These are phyloP conservation scores for Dinothrombium tinctorium DNA, from an alignment of 1,140 invertebrate genomes.

Conservation along the genomic window DNA sequence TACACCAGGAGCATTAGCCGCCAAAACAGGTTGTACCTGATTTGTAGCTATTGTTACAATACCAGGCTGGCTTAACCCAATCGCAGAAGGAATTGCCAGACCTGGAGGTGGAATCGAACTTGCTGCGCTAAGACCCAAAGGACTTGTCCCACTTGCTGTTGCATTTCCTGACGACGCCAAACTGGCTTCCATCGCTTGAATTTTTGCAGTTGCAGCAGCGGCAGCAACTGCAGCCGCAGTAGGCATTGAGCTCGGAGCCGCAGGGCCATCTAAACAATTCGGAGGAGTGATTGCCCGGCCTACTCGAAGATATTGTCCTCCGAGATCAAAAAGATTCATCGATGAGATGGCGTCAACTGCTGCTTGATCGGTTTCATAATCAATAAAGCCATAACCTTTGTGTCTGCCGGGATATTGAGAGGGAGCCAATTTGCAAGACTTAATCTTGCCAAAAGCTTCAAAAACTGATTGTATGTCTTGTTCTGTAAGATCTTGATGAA, in stretches of 20 bases:
- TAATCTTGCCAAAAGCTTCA: constrained; percentile 93
- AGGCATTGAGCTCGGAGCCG: constrained; percentile 50
- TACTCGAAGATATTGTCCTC: constrained; percentile 81
- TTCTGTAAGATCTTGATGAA: constrained; percentile 88
- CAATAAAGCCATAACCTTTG: constrained; percentile 95
- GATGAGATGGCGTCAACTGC: constrained; percentile 87
- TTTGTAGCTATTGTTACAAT: constrained; percentile 9
- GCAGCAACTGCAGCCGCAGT: constrained; percentile 83
- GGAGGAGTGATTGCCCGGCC: constrained; percentile 38
- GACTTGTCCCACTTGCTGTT: constrained; percentile 15
- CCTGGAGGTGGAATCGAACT: constrained; percentile 28
- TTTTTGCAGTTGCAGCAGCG: constrained; percentile 91
- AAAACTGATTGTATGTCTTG: constrained; percentile 97
- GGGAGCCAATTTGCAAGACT: constrained; percentile 68
- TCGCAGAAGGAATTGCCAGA: constrained; percentile 31
- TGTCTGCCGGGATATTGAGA: constrained; percentile 48
- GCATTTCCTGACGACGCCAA: constrained; percentile 27
- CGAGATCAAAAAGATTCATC: constrained; percentile 98
- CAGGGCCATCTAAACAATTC: constrained; percentile 42
- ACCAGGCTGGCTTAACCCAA: constrained; percentile 16
- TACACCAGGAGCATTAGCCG: constrained; percentile 17
- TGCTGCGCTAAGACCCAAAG: constrained; percentile 7
- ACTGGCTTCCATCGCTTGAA: constrained; percentile 88
- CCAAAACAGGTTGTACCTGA: constrained; percentile 16
- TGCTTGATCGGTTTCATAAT: constrained; percentile 78